Percentiles rank a stretch among this genome's conserved stretches.
Evolutionary conservation across 2,113 vertebrate species (phyloP).

Genomic region (Cephalopterus ornatus): DNA sequence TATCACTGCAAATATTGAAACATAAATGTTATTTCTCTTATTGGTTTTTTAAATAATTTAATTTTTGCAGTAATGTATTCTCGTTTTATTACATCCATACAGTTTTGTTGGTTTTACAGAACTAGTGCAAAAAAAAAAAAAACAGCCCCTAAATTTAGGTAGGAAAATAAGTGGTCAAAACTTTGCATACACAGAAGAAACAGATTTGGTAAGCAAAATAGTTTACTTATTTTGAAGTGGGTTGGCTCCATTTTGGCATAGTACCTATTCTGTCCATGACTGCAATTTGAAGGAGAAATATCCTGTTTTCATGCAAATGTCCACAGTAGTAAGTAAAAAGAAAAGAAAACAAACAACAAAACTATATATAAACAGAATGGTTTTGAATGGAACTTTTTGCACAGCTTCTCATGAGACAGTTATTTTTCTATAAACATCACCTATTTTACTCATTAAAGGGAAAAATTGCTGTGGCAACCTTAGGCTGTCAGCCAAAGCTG

Average conservation of each 20-base stretch:
- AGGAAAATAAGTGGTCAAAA: constrained; percentile 30
- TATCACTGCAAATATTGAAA: not conserved
- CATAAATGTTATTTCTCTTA: not conserved
- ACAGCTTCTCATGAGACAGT: constrained; percentile 37
- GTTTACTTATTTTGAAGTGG: constrained; percentile 38
- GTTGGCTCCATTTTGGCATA: constrained; percentile 34
- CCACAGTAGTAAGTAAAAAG: constrained; percentile 51
- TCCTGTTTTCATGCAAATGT: constrained; percentile 68
- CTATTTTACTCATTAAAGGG: constrained; percentile 60
- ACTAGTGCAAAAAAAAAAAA: not conserved
- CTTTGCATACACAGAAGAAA: constrained; percentile 24
- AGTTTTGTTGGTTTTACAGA: not conserved
- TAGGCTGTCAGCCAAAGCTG: constrained; percentile 30
- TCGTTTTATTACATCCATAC: not conserved
- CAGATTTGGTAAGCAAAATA: constrained; percentile 41
- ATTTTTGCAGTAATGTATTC: not conserved
- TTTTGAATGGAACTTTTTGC: constrained; percentile 54
- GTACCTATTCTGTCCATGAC: constrained; percentile 35
- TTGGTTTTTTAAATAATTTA: not conserved
- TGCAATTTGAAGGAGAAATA: constrained; percentile 63
- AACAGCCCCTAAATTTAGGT: constrained; percentile 11
- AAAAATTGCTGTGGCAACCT: constrained; percentile 35
- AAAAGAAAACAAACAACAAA: constrained; percentile 65
- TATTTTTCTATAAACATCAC: constrained; percentile 58
- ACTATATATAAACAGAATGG: constrained; percentile 65